Percentiles rank a stretch among this genome's conserved stretches.
These are phyloP conservation scores for Nyctalus aviator DNA, from an alignment of 2,797 vertebrate genomes.

Conservation along the genomic window DNA sequence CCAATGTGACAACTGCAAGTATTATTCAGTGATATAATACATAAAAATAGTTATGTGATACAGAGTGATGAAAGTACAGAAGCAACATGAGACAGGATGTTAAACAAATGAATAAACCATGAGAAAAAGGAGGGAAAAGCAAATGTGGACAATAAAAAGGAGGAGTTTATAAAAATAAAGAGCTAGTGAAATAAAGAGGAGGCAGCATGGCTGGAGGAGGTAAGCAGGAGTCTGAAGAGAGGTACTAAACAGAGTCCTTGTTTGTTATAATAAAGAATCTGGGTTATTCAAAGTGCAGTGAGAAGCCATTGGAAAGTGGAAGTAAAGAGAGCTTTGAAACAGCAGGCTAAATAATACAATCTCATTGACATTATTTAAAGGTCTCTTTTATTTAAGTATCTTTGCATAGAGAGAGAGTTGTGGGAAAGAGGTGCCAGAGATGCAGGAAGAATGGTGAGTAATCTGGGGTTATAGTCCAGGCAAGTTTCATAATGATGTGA, in stretches of 20 bases:
- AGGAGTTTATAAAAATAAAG: not conserved
- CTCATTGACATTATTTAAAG: not conserved
- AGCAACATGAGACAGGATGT: not conserved
- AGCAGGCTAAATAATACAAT: not conserved
- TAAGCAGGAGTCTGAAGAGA: not conserved
- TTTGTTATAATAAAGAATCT: not conserved
- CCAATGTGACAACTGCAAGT: not conserved
- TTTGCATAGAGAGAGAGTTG: not conserved
- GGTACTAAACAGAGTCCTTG: not conserved
- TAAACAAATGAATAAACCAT: not conserved
- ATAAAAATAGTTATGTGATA: not conserved
- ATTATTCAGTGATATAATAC: not conserved
- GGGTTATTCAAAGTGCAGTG: not conserved
- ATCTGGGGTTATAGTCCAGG: not conserved
- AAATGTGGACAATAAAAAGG: not conserved
- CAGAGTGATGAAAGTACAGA: not conserved
- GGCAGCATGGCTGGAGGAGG: not conserved
- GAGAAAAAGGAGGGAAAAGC: not conserved
- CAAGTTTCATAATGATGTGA: not conserved
- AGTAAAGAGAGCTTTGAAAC: not conserved
- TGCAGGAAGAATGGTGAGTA: not conserved
- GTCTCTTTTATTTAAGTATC: not conserved
- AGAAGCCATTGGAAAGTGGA: not conserved
- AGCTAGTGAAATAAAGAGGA: not conserved
- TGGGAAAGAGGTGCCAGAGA: rapidly evolving